Evolutionary conservation across 1,140 invertebrate species (phyloP).

Genomic region (Ladona fulva): DNA sequence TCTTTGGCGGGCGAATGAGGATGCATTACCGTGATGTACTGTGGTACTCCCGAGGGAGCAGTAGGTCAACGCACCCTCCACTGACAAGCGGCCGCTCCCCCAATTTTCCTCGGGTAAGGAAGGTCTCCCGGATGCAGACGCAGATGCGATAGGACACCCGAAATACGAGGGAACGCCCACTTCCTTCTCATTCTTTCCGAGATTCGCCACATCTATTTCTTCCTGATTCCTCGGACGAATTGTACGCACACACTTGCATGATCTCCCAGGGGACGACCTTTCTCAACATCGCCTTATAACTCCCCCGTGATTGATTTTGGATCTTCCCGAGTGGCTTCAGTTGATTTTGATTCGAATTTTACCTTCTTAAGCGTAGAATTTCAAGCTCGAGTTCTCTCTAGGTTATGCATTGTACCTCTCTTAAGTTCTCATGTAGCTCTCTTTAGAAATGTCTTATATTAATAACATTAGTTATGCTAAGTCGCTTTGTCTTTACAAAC

Average conservation of each 20-base stretch:
- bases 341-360: no score
- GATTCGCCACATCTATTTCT: neutral
- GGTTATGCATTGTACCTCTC: no score
- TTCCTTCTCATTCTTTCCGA: neutral
- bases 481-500: no score
- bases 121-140: neutral
- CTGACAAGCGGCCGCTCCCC: no score
- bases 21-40: neutral
- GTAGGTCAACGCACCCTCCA: neutral
- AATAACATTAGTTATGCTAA: no score
- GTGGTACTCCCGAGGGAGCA: neutral
- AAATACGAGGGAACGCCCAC: neutral
- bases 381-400: no score
- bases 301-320: neutral
- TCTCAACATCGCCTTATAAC: neutral
- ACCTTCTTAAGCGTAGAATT: no score
- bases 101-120: neutral
- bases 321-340: neutral
- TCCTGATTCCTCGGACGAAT: neutral
- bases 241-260: neutral
- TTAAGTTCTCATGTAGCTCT: no score
- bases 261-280: neutral
- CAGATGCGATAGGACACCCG: neutral
- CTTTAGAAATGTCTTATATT: no score
- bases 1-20: neutral